Percentiles rank a stretch among this genome's conserved stretches.
Evolutionary conservation across 2,113 vertebrate genomes (phyloP).

Genomic region (Calidris pygmaea): DNA sequence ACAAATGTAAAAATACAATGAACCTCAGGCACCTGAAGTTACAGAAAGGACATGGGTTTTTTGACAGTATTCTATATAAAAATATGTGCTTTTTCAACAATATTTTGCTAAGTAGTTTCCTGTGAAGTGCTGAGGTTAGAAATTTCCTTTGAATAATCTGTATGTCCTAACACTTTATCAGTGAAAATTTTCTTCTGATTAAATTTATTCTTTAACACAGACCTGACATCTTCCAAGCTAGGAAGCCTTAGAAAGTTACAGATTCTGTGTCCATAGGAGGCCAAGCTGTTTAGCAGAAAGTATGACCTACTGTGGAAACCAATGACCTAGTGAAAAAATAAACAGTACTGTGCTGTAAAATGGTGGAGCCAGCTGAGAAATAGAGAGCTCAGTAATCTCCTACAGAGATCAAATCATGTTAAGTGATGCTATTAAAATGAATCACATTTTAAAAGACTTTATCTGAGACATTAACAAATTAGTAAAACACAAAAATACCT

Average conservation of each 20-base stretch:
- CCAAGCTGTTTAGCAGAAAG: constrained; percentile 43
- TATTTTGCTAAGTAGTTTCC: background rate
- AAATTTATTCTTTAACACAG: background rate
- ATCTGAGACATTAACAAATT: background rate
- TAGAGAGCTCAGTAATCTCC: constrained; percentile 18
- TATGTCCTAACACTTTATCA: background rate
- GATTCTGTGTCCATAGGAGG: constrained; percentile 34
- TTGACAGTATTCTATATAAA: background rate
- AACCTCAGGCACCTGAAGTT: background rate
- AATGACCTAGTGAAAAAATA: constrained; percentile 30
- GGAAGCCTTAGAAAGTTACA: constrained; percentile 34
- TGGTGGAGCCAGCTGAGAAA: constrained; percentile 22
- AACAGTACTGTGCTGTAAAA: background rate
- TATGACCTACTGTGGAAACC: constrained; percentile 35
- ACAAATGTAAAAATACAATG: background rate
- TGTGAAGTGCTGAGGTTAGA: background rate
- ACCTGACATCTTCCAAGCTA: background rate
- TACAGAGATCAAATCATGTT: constrained; percentile 43
- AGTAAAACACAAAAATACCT: background rate
- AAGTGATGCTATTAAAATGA: constrained; percentile 44
- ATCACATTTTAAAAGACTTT: background rate
- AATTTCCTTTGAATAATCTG: background rate
- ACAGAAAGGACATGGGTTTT: background rate
- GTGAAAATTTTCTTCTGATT: constrained; percentile 26
- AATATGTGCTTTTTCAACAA: background rate